phyloP scores from a whole-genome alignment of 2,888 invertebrate species.

The Spisula solida region DNA sequence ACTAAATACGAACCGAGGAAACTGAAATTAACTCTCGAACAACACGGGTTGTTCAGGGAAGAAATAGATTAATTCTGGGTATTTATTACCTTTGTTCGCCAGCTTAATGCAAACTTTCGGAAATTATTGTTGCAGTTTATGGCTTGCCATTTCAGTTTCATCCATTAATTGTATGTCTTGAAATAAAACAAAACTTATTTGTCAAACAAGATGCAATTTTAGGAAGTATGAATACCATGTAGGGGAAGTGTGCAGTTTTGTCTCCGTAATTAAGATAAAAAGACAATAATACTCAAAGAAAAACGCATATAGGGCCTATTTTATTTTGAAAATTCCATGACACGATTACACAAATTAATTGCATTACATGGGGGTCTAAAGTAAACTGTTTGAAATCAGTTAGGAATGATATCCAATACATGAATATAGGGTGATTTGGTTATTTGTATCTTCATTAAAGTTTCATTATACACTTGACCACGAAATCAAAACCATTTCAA shows the following conservation, averaged over 20 bases:
- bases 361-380: no score
- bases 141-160: not conserved
- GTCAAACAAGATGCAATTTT: not conserved
- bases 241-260: not conserved
- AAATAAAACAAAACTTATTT: not conserved
- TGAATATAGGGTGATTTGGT: no score
- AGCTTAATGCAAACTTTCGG: not conserved
- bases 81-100: not conserved
- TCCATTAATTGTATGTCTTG: not conserved
- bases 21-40: constrained; percentile 3
- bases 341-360: not conserved
- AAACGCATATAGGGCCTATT: no score
- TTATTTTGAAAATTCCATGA: not conserved
- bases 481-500: no score
- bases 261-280: not conserved
- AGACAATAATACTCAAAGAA: not conserved
- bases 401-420: no score
- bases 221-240: not conserved
- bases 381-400: no score
- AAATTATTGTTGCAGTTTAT: constrained; percentile 9
- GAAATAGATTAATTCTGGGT: not conserved
- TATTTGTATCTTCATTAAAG: no score
- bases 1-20: not conserved
- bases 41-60: not conserved
- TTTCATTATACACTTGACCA: no score